These are phyloP conservation scores for Litoditis marina DNA, from an alignment of 2,888 invertebrate species.

Conservation along the genomic window DNA sequence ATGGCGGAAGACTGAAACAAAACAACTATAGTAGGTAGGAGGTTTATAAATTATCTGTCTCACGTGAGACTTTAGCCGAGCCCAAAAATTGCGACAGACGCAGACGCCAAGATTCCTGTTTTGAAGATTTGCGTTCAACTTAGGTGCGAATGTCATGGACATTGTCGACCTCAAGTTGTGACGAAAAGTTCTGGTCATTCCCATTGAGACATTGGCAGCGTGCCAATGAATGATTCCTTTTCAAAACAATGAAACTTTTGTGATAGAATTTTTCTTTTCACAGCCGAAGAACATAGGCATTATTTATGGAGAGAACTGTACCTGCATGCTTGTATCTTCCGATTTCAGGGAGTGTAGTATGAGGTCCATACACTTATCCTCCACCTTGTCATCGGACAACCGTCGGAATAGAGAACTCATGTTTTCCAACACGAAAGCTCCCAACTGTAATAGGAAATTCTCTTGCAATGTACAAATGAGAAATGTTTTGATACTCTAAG, in stretches of 20 bases:
- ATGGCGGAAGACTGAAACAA: constrained; percentile 49
- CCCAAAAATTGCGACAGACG: too few species aligned
- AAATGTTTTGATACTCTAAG: not conserved
- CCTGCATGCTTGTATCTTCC: constrained; percentile 43
- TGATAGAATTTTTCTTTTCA: too few species aligned
- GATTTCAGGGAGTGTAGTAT: constrained; percentile 42
- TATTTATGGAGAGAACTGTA: constrained; percentile 5
- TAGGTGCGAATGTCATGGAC: too few species aligned
- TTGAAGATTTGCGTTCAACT: too few species aligned
- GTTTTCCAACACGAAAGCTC: constrained; percentile 51
- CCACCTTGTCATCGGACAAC: constrained; percentile 55
- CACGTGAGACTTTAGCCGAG: not conserved
- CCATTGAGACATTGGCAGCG: too few species aligned
- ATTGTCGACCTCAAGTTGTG: too few species aligned
- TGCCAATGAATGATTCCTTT: too few species aligned
- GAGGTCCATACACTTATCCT: constrained; percentile 51
- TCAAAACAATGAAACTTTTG: too few species aligned
- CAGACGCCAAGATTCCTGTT: too few species aligned
- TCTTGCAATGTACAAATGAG: not conserved
- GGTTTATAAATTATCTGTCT: too few species aligned
- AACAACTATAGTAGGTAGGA: too few species aligned
- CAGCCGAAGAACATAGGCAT: not conserved
- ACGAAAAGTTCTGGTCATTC: too few species aligned
- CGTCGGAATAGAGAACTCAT: constrained; percentile 55
- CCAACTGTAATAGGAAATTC: constrained; percentile 40